Base-by-base conservation (phyloP, 92 coral and sea anemone species). In the Palythoa grandiflora region DNA sequence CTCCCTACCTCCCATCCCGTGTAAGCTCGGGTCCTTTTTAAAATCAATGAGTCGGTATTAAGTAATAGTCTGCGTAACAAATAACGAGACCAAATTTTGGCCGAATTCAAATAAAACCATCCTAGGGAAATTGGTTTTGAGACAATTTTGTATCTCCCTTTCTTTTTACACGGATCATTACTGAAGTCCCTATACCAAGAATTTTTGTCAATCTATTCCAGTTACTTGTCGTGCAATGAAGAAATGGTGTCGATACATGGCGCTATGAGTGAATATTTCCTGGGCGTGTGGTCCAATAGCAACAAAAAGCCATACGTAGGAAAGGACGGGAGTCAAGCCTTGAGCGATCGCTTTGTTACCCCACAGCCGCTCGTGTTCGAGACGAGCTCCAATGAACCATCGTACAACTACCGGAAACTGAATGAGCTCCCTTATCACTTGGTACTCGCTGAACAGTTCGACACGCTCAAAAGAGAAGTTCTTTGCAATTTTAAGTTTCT, bases 311-410 rank as follows among this genome's bases (percentile, higher is more conserved):
- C 98, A 0, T 91, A 91, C 91, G 79, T 17, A 39, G 63, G 87
- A 37, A 68, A 73, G 11, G 86, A 89, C 20, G 96, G 96, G 6
- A 59, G 48, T 55, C 50, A 80, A 66, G 19, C 73, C 8, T 47
- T 83, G n/a, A 94, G 93, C 17, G 93, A 94, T 77, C 96, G 98
- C 79, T 87, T 93, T 14, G 98, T 94, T 66, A 87, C 98, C 39
- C 86, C 81, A 35, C 98, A 94, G 79, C 96, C 98, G 2, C 85
- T 94, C 86, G 77, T 87, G 60, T 94, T 88, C 63, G 91, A 93
- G 79, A 79, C 91, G 17, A 89, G 63, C 73, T 78, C 83, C 35
- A 80, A 87, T 75, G 20, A 48, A 63, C 87, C 76, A 48, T 72
- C 90, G 47, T 93, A 63, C 78, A 93, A 93, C 59, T 89, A 91